Conservation (phyloP, 2,888 invertebrate species). For the Mythimna loreyi region DNA sequence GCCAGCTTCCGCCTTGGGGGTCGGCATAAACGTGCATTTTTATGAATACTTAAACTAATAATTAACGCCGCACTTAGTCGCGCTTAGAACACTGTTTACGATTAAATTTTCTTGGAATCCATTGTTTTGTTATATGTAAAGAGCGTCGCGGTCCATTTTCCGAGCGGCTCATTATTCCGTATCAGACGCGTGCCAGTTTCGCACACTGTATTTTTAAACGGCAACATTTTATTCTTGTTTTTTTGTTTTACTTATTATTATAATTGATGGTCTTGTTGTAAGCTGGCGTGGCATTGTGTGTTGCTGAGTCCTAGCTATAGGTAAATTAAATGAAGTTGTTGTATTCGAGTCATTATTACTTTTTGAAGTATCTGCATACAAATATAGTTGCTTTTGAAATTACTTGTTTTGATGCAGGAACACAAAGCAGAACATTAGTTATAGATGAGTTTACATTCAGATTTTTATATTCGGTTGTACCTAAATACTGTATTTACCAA, state of each 20-base stretch:
- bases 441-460: not conserved
- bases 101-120: slow-evolving; percentile 78
- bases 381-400: slow-evolving; percentile 22
- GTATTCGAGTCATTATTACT: slow-evolving; percentile 45
- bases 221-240: slow-evolving; percentile 70
- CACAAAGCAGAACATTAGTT: not conserved
- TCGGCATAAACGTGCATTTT: slow-evolving; percentile 74
- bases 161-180: slow-evolving; percentile 75
- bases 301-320: slow-evolving; percentile 56
- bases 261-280: slow-evolving; percentile 79
- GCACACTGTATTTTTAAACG: slow-evolving; percentile 74
- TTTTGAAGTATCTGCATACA: slow-evolving; percentile 43
- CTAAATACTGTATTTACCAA: too few species aligned
- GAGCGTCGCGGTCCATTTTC: slow-evolving; percentile 79
- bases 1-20: slow-evolving; percentile 71
- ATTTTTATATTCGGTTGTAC: too few species aligned
- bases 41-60: slow-evolving; percentile 87
- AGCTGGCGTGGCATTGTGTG: slow-evolving; percentile 51
- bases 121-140: slow-evolving; percentile 81
- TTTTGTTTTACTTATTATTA: slow-evolving; percentile 80
- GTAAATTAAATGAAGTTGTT: slow-evolving; percentile 24
- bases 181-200: slow-evolving; percentile 78
- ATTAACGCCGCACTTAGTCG: slow-evolving; percentile 83
- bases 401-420: slow-evolving; percentile 13
- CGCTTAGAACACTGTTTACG: slow-evolving; percentile 83